Base-by-base conservation (phyloP, 2,888 invertebrate species). In the Rutpela maculata region DNA sequence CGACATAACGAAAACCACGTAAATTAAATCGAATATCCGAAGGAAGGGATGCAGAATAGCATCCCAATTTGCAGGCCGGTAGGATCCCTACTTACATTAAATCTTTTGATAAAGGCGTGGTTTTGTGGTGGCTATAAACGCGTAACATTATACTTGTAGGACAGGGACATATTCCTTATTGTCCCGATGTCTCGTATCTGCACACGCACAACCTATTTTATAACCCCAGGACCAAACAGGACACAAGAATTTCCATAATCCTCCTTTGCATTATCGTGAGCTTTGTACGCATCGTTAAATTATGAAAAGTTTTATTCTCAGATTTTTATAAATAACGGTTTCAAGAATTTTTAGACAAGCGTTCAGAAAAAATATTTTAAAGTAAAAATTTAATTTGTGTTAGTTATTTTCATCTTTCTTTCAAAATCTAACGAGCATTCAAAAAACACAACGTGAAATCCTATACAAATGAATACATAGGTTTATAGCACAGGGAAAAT, bases 21-120 rank as follows among this genome's bases (percentile, higher is more conserved):
- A 82, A 83, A 83, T 84, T 83, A 82, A 83, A 83, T 83, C 82
- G 80, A 80, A 79, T 80, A 78, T 75, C 78, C 77, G 72, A 78
- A 78, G 82, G 77, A 76, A 78, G 80, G 82, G 79, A 78, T 81
- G 74, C 74, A 67, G 73, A 72, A 78, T 69, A 76, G 76, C 79
- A 78, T 81, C 81, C 82, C 82, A 84, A 84, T 84, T 84, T 84
- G 84, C 80, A 77, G 80, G 77, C 78, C 80, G 75, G 72, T 74
- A 80, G 83, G 70, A 59, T 72, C 63, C 72, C n/a, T 31, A 60
- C 70, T 60, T 60, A 70, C 60, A 50, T 60, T 60, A 60, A 19
- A 60, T 60, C 70, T 70, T 60, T 62, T 70, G 60, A 62, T 60
- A 43, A 43, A 60, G 70, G 70, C 35, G n/a, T 55, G 67, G 67